Conservation (phyloP, 2,888 invertebrate species). For the Germaria angustata region DNA sequence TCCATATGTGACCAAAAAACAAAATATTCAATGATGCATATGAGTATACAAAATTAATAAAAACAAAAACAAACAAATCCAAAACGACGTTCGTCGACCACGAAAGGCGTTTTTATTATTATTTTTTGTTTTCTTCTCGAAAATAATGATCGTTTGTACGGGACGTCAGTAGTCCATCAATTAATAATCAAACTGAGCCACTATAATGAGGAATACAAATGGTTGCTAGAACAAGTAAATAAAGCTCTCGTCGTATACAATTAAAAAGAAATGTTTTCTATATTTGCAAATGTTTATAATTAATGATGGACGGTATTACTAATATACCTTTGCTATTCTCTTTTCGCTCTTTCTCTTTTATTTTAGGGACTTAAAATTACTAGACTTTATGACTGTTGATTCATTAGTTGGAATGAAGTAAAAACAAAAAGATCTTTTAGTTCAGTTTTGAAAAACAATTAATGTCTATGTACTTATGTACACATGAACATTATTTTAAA, state of each 20-base stretch:
- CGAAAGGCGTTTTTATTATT: conserved; percentile 26
- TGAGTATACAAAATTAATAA: conserved; percentile 13
- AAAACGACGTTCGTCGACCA: conserved; percentile 1
- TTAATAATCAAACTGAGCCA: conserved; percentile 51
- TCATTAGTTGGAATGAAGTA: neutral
- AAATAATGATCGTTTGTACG: conserved; percentile 20
- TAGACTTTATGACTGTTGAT: conserved; percentile 26
- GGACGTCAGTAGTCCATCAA: conserved; percentile 60
- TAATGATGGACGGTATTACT: neutral
- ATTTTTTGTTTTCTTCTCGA: neutral
- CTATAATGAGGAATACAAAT: conserved; percentile 16
- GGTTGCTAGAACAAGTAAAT: conserved; percentile 26
- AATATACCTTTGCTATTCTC: conserved; percentile 26
- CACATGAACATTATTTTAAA: neutral
- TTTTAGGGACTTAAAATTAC: conserved; percentile 18
- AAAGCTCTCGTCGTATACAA: conserved; percentile 8
- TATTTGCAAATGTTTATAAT: conserved; percentile 44
- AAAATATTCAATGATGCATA: conserved; percentile 45
- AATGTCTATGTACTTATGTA: neutral
- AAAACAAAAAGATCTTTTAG: neutral
- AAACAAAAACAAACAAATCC: conserved; percentile 4
- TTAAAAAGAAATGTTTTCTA: conserved; percentile 4
- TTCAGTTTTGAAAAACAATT: neutral
- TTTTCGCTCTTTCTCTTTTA: conserved; percentile 32
- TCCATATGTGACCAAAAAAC: conserved; percentile 40